Conservation (phyloP, 2,888 invertebrate genomes). For the Hermodice carunculata region DNA sequence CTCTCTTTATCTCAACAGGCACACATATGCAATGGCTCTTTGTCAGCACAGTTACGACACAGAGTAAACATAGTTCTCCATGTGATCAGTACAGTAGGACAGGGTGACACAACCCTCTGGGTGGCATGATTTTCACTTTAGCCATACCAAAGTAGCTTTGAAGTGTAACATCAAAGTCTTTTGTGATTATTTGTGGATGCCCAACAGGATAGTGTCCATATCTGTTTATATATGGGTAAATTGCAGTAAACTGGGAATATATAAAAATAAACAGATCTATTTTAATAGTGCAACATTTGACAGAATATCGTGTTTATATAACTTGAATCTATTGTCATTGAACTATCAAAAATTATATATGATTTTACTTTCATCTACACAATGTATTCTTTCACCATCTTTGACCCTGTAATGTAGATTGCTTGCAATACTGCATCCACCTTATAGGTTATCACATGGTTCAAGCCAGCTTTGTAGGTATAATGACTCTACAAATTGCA, state of each 20-base stretch:
- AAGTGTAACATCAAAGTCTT: slow-evolving; percentile 42
- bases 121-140: slow-evolving; percentile 51
- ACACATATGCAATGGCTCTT: slow-evolving; percentile 47
- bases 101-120: slow-evolving; percentile 50
- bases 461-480: slow-evolving; percentile 36
- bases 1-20: slow-evolving; percentile 50
- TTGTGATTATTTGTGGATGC: slow-evolving; percentile 45
- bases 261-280: too few relatives aligned
- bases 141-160: slow-evolving; percentile 48
- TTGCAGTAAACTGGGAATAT: slow-evolving; percentile 42
- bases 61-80: slow-evolving; percentile 60
- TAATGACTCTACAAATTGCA: slow-evolving; percentile 23
- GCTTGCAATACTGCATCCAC: slow-evolving; percentile 48
- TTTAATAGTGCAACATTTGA: too few relatives aligned
- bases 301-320: too few relatives aligned
- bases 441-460: slow-evolving; percentile 51
- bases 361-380: too few relatives aligned
- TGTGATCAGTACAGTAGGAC: slow-evolving; percentile 54
- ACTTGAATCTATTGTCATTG: too few relatives aligned
- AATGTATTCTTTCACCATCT: slow-evolving; percentile 40
- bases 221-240: slow-evolving; percentile 52
- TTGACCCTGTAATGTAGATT: slow-evolving; percentile 41
- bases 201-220: slow-evolving; percentile 46
- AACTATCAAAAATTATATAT: too few relatives aligned
- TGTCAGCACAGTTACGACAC: slow-evolving; percentile 58